Evolutionary conservation across 1,140 invertebrate species (phyloP).

Genomic region (Bacillus rossius): DNA sequence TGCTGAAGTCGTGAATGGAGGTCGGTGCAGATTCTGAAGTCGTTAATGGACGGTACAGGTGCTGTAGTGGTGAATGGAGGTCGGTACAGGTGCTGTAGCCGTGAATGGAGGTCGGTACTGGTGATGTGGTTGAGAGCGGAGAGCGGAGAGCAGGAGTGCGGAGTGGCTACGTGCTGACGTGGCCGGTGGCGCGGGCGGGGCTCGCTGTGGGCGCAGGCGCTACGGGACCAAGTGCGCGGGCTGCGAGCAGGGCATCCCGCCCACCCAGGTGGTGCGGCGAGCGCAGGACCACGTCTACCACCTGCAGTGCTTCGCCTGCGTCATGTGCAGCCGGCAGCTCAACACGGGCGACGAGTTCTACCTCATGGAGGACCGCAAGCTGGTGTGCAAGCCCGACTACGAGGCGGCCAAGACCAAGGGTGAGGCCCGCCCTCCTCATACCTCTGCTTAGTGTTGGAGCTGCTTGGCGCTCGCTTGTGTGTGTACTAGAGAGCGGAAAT

Average conservation of each 20-base stretch:
- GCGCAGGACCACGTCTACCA: constrained; percentile 96
- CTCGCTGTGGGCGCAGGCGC: constrained; percentile 72
- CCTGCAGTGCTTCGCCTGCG: constrained; percentile 94
- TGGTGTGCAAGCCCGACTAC: constrained; percentile 97
- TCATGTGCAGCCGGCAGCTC: constrained; percentile 89
- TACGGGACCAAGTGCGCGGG: constrained; percentile 96
- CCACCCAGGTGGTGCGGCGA: constrained; percentile 90
- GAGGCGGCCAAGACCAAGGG: constrained; percentile 92
- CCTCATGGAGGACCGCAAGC: constrained; percentile 94
- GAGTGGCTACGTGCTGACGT: constrained; percentile 22
- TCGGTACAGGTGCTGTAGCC: no score
- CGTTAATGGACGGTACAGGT: no score
- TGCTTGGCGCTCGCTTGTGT: no score
- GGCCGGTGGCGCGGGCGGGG: constrained; percentile 33
- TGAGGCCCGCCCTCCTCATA: constrained; percentile 36
- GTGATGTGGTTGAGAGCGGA: no score
- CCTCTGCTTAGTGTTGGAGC: no score
- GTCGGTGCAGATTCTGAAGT: no score
- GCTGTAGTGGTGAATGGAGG: no score
- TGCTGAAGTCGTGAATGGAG: no score
- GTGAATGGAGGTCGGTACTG: no score
- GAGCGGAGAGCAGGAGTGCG: neutral
- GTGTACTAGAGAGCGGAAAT: no score
- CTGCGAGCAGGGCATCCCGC: constrained; percentile 94
- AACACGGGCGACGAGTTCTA: constrained; percentile 98